Evolutionary conservation across 2,888 invertebrate species (phyloP).

Genomic region (Cheilosia pagana): DNA sequence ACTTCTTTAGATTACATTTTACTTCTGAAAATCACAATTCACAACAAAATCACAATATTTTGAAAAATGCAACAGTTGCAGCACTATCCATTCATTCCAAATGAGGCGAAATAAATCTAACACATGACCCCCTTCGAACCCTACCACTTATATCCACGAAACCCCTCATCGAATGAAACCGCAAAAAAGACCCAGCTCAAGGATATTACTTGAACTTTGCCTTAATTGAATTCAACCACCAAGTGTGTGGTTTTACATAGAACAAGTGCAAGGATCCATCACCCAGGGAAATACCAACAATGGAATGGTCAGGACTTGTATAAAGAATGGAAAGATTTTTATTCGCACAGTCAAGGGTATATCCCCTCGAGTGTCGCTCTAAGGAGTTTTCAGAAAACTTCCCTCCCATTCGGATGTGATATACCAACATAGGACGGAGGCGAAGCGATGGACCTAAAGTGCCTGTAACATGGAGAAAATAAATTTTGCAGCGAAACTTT

Average conservation of each 20-base stretch:
- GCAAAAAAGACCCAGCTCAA: constrained; percentile 35
- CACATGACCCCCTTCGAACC: neutral
- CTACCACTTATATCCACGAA: neutral
- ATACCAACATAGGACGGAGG: neutral
- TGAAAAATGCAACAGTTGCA: too few species aligned
- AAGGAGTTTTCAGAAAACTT: constrained; percentile 19
- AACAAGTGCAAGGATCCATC: constrained; percentile 53
- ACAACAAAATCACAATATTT: too few species aligned
- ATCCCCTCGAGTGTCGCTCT: constrained; percentile 12
- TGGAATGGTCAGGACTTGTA: constrained; percentile 36
- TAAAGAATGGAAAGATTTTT: constrained; percentile 28
- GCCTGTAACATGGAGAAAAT: constrained; percentile 32
- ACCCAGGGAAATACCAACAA: constrained; percentile 4
- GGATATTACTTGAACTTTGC: constrained; percentile 52
- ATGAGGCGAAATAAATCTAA: too few species aligned
- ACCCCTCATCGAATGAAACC: constrained; percentile 16
- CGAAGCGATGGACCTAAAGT: neutral
- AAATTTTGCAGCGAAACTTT: constrained; percentile 42
- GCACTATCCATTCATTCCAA: too few species aligned
- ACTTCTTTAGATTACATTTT: too few species aligned
- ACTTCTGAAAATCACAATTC: too few species aligned
- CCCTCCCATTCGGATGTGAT: neutral
- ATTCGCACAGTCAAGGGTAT: constrained; percentile 20
- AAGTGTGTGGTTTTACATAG: constrained; percentile 42
- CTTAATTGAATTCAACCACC: constrained; percentile 56